phyloP scores from a whole-genome alignment of 2,797 vertebrate species.

The Cyprinodon diabolis region DNA sequence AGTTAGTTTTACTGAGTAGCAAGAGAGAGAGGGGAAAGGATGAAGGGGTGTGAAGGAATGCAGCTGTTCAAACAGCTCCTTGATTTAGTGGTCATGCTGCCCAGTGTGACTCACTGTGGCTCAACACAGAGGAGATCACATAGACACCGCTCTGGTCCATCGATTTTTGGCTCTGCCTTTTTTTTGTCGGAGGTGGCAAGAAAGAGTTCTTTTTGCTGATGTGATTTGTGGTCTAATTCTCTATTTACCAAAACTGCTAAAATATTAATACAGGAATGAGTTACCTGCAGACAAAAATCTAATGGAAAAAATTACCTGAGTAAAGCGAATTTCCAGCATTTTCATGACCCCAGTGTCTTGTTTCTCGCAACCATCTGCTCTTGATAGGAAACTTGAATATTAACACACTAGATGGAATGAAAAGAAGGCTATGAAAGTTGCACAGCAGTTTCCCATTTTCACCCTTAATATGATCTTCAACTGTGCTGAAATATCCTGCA shows the following conservation, averaged over 20 bases:
- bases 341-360: background rate
- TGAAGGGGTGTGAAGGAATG: conserved; percentile 76
- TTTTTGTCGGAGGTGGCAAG: conserved; percentile 1
- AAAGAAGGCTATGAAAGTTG: background rate
- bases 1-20: conserved; percentile 42
- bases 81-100: conserved; percentile 71
- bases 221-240: background rate
- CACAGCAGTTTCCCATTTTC: conserved; percentile 10
- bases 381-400: conserved; percentile 1
- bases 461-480: conserved; percentile 2
- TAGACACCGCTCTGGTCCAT: conserved; percentile 56
- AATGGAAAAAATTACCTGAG: background rate
- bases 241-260: background rate
- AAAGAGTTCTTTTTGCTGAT: background rate
- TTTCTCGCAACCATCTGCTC: conserved; percentile 17
- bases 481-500: conserved; percentile 2
- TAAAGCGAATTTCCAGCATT: background rate
- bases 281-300: background rate
- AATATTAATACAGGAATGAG: background rate
- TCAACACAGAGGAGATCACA: conserved; percentile 56
- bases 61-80: conserved; percentile 78
- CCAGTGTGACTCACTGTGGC: conserved; percentile 67
- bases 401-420: background rate
- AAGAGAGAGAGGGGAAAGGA: conserved; percentile 41
- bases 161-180: conserved; percentile 26